Evolutionary conservation across 2,797 vertebrate species (phyloP), one percentile per base, ranked within the genome.

Genomic region (Sebastes oblongus): DNA sequence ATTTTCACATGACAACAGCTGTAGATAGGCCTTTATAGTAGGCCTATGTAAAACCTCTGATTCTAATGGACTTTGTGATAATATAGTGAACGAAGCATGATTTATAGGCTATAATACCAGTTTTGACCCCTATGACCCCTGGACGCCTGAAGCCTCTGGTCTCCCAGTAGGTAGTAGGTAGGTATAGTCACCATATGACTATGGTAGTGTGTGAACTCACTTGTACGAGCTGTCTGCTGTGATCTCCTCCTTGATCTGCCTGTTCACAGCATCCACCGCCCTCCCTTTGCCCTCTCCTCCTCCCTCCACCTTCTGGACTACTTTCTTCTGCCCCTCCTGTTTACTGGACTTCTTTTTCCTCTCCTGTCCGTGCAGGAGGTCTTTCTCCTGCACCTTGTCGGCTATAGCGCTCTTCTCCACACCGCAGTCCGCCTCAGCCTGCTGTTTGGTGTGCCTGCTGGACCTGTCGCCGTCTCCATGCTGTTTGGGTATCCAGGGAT

Each of bases 401-500:
- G 92, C 95, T 20, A 86, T 92, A 5, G 96, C 92, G 87, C 96
- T 90, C 83, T 96, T 96, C 84, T 96, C 96, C 88, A 93, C 93
- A 2, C 93, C 95, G 42, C 84, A 87, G 50, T 96, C 96, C 59
- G 83, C 80, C 25, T 96, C 91, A 8, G 78, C 59, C 56, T 2
- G 78, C 61, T 94, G 69, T 6, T 86, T 93, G 79, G 69, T n/a
- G 39, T 87, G 86, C 75, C 74, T 91, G 77, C 74, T 91, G 77
- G 93, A 9, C 81, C 91, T 72, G 27, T 93, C 88, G 18, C 91
- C 91, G 0, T 94, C 90, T 1, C 92, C 86, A 4, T 92, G 72
- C 0, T 96, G 93, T 90, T 97, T 98, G 72, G 97, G 96, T 92
- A 99, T 99, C 98, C 98, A 99, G 10, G 98, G 98, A 22, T 99